Percentiles rank a stretch among this genome's conserved stretches.
Evolutionary conservation across 2,797 vertebrate genomes (phyloP).

Genomic region (Apogon hyalosoma): DNA sequence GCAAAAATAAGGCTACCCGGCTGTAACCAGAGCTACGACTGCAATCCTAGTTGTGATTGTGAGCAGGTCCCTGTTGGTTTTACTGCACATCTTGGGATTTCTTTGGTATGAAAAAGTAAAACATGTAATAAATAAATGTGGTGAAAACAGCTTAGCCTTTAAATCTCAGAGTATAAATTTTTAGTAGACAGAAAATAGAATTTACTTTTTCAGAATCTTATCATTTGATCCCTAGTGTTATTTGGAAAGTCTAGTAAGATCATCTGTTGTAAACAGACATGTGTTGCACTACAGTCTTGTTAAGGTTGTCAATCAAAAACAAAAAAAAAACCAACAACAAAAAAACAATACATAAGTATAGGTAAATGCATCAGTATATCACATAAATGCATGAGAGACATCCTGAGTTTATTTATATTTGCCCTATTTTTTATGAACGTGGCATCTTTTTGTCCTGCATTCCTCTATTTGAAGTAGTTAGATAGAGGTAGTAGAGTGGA

Average conservation of each 20-base stretch:
- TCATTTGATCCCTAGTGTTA: conserved; percentile 21
- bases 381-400: conserved; percentile 13
- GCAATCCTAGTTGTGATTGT: conserved; percentile 4
- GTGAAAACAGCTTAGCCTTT: conserved; percentile 19
- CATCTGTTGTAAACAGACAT: conserved; percentile 27
- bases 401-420: conserved; percentile 11
- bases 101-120: too few species aligned
- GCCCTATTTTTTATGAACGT: background rate
- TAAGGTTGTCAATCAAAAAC: conserved; percentile 52
- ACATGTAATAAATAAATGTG: conserved; percentile 17
- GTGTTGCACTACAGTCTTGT: conserved; percentile 9
- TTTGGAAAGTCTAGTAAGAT: conserved; percentile 17
- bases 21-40: conserved; percentile 1
- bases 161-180: conserved; percentile 15
- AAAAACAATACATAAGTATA: background rate
- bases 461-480: background rate
- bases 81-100: background rate
- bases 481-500: background rate
- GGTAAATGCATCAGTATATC: conserved; percentile 31
- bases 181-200: conserved; percentile 1
- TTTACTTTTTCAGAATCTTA: conserved; percentile 16
- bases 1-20: too few species aligned
- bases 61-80: background rate
- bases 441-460: background rate
- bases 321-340: background rate